Conservation (phyloP, 2,797 vertebrate species). For the Phataginus tricuspis region DNA sequence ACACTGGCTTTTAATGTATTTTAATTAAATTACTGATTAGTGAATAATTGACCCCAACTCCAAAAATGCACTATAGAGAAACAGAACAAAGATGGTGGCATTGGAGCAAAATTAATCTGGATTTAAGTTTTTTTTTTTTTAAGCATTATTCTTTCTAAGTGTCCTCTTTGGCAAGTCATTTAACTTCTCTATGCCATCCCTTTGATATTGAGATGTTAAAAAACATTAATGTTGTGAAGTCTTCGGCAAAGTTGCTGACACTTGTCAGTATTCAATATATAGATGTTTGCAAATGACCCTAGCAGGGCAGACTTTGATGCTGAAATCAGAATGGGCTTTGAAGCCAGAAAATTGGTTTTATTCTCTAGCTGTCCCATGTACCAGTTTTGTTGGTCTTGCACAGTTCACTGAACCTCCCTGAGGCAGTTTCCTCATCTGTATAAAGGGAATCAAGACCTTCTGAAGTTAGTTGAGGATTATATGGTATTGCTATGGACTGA, state of each 20-base stretch:
- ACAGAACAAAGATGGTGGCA: constrained; percentile 41
- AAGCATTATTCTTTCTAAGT: neutral
- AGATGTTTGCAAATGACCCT: neutral
- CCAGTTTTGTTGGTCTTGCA: neutral
- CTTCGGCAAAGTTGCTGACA: neutral
- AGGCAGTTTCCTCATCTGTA: neutral
- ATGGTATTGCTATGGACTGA: neutral
- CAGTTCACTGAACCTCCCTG: neutral
- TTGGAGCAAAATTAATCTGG: neutral
- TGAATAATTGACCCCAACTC: neutral
- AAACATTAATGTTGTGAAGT: neutral
- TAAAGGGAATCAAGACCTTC: neutral
- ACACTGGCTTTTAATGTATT: neutral
- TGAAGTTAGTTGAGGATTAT: neutral
- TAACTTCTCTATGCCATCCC: neutral
- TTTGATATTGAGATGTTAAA: neutral
- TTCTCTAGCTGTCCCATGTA: neutral
- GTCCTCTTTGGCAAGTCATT: neutral
- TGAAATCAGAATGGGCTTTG: neutral
- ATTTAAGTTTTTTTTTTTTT: neutral
- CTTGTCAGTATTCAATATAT: neutral
- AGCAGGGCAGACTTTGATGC: neutral
- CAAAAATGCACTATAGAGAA: neutral
- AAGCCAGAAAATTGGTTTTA: neutral
- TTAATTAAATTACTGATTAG: constrained; percentile 27